phyloP scores from a whole-genome alignment of 2,113 vertebrate genomes.

The Merops nubicus region DNA sequence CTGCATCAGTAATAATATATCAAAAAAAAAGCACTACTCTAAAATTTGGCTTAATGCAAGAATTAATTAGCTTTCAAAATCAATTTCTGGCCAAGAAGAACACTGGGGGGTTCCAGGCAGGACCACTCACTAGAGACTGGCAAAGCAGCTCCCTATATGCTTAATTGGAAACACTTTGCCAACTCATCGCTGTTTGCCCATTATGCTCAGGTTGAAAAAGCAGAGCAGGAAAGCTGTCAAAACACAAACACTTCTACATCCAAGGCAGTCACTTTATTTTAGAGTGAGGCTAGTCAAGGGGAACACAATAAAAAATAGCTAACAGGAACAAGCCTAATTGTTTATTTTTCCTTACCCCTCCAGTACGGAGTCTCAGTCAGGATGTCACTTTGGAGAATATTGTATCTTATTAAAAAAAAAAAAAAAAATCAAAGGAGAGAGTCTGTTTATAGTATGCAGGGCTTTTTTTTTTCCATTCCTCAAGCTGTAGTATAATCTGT shows the following conservation, averaged over 20 bases:
- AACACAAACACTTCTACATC: conserved; percentile 37
- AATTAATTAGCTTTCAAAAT: conserved; percentile 49
- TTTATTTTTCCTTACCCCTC: neutral
- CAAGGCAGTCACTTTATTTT: conserved; percentile 18
- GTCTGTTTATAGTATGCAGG: neutral
- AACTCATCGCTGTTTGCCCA: neutral
- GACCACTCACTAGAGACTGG: neutral
- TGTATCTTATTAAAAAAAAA: neutral
- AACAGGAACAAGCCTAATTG: neutral
- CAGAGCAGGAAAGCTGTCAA: conserved; percentile 43
- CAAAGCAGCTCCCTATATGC: neutral
- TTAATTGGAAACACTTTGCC: conserved; percentile 49
- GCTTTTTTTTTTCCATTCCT: neutral
- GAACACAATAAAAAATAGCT: neutral
- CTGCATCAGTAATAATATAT: neutral
- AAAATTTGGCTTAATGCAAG: neutral
- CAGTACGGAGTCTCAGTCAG: neutral
- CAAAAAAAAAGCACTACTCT: neutral
- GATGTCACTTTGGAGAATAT: neutral
- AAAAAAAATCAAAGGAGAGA: neutral
- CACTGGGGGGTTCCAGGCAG: neutral
- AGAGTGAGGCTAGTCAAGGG: neutral
- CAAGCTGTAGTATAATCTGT: neutral
- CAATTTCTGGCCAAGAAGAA: neutral
- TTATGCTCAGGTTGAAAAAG: conserved; percentile 18